Percentiles rank a stretch among this genome's conserved stretches.
phyloP scores from a whole-genome alignment of 1,140 invertebrate species.

The Macrobrachium nipponense region DNA sequence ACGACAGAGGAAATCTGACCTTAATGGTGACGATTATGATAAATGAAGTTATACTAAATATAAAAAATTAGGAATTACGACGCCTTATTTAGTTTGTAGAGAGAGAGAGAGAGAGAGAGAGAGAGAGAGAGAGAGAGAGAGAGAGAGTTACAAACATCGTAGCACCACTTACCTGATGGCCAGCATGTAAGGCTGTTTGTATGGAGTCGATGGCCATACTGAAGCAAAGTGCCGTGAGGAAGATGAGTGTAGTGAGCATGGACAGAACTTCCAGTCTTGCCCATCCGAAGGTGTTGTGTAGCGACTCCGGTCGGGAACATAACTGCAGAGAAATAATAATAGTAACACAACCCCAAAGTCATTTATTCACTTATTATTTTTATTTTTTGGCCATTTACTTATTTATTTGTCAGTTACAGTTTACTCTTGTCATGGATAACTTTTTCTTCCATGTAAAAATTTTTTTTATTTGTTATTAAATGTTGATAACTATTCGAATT shows the following conservation, averaged over 20 bases:
- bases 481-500: no score
- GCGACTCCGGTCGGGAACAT: conserved; percentile 73
- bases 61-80: neutral
- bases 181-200: conserved; percentile 71
- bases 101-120: conserved; percentile 13
- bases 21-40: neutral
- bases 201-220: conserved; percentile 84
- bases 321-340: conserved; percentile 66
- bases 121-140: conserved; percentile 9
- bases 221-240: conserved; percentile 85
- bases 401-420: no score
- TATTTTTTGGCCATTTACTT: no score
- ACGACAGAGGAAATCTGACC: no score
- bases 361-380: no score
- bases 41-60: neutral
- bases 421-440: no score
- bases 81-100: neutral
- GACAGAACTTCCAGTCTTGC: conserved; percentile 86
- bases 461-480: no score
- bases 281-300: conserved; percentile 93
- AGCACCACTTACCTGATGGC: conserved; percentile 43
- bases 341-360: no score
- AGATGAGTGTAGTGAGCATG: conserved; percentile 84
- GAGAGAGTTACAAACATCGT: neutral
- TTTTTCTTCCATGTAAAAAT: no score